Percentiles rank a stretch among this genome's conserved stretches.
phyloP scores from a whole-genome alignment of 2,797 vertebrate genomes.

The Epinephelus malabaricus region DNA sequence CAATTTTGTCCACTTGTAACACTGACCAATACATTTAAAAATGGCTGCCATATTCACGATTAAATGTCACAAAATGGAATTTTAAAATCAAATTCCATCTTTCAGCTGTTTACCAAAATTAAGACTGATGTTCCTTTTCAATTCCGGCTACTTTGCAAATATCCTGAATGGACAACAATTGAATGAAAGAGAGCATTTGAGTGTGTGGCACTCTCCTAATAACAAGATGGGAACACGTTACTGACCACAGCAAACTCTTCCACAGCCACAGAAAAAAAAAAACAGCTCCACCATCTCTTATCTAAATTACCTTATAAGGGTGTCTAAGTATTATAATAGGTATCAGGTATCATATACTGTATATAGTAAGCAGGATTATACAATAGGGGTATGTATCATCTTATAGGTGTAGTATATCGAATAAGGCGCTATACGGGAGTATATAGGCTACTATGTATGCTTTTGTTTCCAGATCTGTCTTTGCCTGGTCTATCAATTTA shows the following conservation, averaged over 20 bases:
- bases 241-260: conserved; percentile 56
- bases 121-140: background rate
- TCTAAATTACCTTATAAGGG: conserved; percentile 82
- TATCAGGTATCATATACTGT: conserved; percentile 85
- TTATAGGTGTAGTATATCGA: conserved; percentile 86
- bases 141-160: background rate
- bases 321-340: conserved; percentile 84
- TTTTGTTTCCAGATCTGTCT: conserved; percentile 64
- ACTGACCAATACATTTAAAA: no score
- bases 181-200: conserved; percentile 44
- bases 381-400: conserved; percentile 87
- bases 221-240: conserved; percentile 43
- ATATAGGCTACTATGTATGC: conserved; percentile 84
- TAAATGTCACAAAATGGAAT: background rate
- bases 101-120: background rate
- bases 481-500: conserved; percentile 49
- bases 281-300: conserved; percentile 77
- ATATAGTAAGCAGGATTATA: conserved; percentile 87
- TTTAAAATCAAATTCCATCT: background rate
- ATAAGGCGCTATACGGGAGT: conserved; percentile 88
- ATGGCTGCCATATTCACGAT: background rate
- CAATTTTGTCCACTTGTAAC: background rate
- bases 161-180: background rate
- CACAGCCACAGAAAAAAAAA: conserved; percentile 71
- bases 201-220: background rate